phyloP scores from a whole-genome alignment of 1,140 invertebrate species.

The Ditylenchus dipsaci region DNA sequence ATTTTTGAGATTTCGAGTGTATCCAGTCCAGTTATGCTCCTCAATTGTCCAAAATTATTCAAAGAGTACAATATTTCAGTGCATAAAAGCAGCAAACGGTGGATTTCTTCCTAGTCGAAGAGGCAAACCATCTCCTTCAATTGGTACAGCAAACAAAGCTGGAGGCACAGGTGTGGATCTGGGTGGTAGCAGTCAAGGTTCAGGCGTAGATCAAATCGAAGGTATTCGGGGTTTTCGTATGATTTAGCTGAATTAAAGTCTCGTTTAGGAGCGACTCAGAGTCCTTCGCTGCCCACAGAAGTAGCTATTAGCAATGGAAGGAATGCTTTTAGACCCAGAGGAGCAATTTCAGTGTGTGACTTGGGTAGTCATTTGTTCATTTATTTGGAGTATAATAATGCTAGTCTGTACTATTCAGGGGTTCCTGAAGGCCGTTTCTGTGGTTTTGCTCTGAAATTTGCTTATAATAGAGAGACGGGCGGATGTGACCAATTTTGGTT shows the following conservation, averaged over 20 bases:
- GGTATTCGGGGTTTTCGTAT: background rate
- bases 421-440: conserved; percentile 50
- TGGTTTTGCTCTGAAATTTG: conserved; percentile 48
- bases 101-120: conserved; percentile 20
- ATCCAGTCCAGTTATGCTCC: no score
- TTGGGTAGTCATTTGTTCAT: background rate
- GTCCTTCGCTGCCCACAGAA: conserved; percentile 19
- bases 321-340: background rate
- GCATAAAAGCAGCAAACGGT: conserved; percentile 56
- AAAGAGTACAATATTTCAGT: conserved; percentile 27
- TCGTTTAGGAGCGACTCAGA: conserved; percentile 13
- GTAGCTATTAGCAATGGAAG: background rate
- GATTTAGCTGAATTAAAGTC: no score
- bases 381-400: background rate
- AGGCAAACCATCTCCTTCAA: no score
- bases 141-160: no score
- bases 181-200: background rate
- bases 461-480: conserved; percentile 46
- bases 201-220: background rate
- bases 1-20: no score
- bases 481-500: conserved; percentile 37
- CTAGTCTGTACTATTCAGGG: conserved; percentile 37
- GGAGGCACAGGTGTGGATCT: background rate
- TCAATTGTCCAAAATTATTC: no score
- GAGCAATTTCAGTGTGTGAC: background rate